phyloP scores from a whole-genome alignment of 2,113 vertebrate species.

The Cebus imitator region DNA sequence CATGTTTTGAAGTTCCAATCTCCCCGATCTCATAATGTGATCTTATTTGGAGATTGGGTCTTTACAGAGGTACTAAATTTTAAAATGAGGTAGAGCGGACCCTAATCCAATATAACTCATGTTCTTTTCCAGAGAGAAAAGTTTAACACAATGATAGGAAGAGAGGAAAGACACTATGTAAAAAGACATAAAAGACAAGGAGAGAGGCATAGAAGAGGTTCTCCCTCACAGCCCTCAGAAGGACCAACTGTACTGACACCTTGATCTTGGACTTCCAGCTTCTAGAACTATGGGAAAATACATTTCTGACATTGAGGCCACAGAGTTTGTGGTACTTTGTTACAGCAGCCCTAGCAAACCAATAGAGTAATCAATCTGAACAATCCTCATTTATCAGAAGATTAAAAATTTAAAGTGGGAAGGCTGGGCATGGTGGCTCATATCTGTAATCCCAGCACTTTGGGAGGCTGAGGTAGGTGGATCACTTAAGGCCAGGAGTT shows the following conservation, averaged over 20 bases:
- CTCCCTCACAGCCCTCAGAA: background rate
- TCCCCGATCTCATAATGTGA: background rate
- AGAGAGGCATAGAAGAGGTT: background rate
- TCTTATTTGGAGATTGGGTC: background rate
- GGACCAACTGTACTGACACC: background rate
- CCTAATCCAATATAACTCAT: background rate
- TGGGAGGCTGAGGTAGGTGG: too few relatives aligned
- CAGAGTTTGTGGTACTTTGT: background rate
- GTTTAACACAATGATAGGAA: background rate
- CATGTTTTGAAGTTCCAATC: background rate
- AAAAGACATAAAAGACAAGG: background rate
- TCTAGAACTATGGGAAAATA: background rate
- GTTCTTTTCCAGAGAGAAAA: background rate
- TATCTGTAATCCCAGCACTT: too few relatives aligned
- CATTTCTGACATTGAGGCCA: background rate
- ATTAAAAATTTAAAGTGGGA: background rate
- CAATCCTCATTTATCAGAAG: background rate
- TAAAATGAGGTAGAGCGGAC: background rate
- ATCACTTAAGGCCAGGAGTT: too few relatives aligned
- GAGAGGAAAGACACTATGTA: background rate
- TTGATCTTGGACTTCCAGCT: background rate
- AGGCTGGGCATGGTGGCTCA: too few relatives aligned
- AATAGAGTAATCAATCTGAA: background rate
- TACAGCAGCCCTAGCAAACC: background rate
- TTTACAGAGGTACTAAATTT: background rate